Conservation (phyloP, 2,113 vertebrate species). For the Stigmatopora nigra region DNA sequence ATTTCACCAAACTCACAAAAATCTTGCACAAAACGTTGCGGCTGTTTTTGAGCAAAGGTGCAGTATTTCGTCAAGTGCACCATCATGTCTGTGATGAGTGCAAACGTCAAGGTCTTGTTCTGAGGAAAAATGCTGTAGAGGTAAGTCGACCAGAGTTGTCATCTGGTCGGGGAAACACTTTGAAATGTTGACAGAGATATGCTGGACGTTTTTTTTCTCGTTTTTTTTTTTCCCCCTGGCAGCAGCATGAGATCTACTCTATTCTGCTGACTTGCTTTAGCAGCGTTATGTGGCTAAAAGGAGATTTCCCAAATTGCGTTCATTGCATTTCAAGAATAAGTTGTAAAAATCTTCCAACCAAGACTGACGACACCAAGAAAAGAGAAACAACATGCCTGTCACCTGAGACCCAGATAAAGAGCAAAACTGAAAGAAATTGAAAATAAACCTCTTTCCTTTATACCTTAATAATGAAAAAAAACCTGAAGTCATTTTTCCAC, state of each 20-base stretch:
- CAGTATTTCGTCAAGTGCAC: constrained; percentile 39
- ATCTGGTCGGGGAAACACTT: constrained; percentile 1
- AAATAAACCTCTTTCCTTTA: constrained; percentile 6
- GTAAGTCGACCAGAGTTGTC: constrained; percentile 14
- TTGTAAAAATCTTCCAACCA: constrained; percentile 25
- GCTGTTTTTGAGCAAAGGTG: constrained; percentile 30
- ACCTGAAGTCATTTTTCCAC: neutral
- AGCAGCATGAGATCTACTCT: constrained; percentile 13
- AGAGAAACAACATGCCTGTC: neutral
- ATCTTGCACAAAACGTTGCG: constrained; percentile 38
- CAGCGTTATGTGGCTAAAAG: too few relatives aligned
- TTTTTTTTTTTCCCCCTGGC: neutral
- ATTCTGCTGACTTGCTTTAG: neutral
- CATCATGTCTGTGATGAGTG: constrained; percentile 33
- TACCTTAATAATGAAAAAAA: constrained; percentile 14
- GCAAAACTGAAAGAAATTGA: constrained; percentile 15
- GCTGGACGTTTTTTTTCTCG: neutral
- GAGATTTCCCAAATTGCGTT: too few relatives aligned
- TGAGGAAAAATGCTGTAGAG: constrained; percentile 44
- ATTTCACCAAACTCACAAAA: constrained; percentile 42
- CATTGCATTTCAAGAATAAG: constrained; percentile 13
- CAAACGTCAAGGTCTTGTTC: constrained; percentile 48
- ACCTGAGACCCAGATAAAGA: constrained; percentile 23
- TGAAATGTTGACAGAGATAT: neutral
- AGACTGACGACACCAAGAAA: constrained; percentile 2